Conservation (phyloP, 1,140 invertebrate species). For the Maconellicoccus hirsutus region DNA sequence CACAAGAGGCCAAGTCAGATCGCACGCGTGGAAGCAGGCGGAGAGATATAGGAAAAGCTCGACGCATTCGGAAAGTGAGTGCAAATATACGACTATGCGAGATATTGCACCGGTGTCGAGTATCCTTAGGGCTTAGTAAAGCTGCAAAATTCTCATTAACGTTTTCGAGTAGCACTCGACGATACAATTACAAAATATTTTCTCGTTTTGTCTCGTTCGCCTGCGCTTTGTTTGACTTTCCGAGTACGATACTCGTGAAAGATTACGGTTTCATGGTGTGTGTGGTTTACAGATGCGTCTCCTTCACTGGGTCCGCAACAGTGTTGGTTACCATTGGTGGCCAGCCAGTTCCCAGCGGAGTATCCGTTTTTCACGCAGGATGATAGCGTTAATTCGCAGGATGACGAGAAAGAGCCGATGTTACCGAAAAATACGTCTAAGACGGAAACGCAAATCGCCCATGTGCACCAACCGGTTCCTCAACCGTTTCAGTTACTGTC, state of each 20-base stretch:
- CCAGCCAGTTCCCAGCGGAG: conserved; percentile 47
- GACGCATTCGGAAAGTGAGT: conserved; percentile 36
- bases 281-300: background rate
- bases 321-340: conserved; percentile 47
- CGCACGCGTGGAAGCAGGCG: conserved; percentile 45
- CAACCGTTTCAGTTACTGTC: conserved; percentile 15
- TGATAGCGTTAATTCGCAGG: conserved; percentile 14
- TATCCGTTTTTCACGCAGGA: conserved; percentile 41
- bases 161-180: background rate
- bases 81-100: background rate
- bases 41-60: conserved; percentile 35
- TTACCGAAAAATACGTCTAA: background rate
- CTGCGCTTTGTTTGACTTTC: too few relatives aligned
- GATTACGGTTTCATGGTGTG: too few relatives aligned
- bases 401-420: conserved; percentile 21
- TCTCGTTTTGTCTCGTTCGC: too few relatives aligned
- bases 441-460: background rate
- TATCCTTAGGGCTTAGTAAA: too few relatives aligned
- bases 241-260: too few relatives aligned
- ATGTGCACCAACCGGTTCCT: background rate
- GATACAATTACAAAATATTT: background rate
- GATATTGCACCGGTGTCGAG: too few relatives aligned
- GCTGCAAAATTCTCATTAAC: too few relatives aligned
- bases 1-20: conserved; percentile 54
- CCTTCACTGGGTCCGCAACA: background rate